These are phyloP conservation scores for Nannoperca obscura DNA, from an alignment of 2,797 vertebrate genomes.

Conservation along the genomic window DNA sequence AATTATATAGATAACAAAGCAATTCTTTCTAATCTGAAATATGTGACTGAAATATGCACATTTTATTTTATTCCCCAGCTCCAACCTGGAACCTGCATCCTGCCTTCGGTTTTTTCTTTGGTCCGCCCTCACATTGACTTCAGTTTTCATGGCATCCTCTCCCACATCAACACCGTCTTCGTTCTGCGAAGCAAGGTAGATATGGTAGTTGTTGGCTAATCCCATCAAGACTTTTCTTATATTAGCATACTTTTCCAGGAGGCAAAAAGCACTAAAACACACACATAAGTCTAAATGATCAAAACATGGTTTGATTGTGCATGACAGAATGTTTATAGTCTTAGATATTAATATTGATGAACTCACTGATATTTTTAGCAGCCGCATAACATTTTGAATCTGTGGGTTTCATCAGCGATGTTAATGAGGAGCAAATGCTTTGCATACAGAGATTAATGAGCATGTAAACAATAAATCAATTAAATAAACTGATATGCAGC, in stretches of 20 bases:
- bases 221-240: background rate
- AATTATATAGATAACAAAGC: background rate
- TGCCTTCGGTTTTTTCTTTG: slow-evolving; percentile 96
- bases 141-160: slow-evolving; percentile 98
- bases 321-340: slow-evolving; percentile 25
- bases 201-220: background rate
- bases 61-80: slow-evolving; percentile 83
- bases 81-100: slow-evolving; percentile 94
- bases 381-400: slow-evolving; percentile 19
- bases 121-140: slow-evolving; percentile 99
- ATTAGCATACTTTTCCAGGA: background rate
- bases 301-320: slow-evolving; percentile 9
- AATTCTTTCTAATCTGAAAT: background rate
- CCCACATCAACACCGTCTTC: slow-evolving; percentile 99
- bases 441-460: slow-evolving; percentile 11
- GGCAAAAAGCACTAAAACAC: slow-evolving; percentile 13
- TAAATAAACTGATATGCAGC: background rate
- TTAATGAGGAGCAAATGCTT: slow-evolving; percentile 22
- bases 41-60: slow-evolving; percentile 13
- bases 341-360: slow-evolving; percentile 42
- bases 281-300: slow-evolving; percentile 14
- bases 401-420: slow-evolving; percentile 23
- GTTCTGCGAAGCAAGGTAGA: slow-evolving; percentile 97
- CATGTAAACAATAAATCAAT: slow-evolving; percentile 15
- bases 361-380: slow-evolving; percentile 48